Conservation (phyloP, 1,140 invertebrate species). For the Drosophila pandora region DNA sequence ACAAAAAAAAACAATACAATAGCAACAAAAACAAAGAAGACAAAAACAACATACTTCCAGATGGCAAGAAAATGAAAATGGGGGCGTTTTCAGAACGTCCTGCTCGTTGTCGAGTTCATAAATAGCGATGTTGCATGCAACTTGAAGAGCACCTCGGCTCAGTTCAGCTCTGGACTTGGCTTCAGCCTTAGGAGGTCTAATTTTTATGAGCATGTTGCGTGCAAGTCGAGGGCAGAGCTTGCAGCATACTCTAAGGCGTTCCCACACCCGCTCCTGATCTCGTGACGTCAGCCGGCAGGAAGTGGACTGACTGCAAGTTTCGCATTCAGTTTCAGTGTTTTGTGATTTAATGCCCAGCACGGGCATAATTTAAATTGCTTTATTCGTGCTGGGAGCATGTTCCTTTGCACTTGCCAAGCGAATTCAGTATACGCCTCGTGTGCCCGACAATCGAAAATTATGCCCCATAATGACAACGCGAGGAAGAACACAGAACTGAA, state of each 20-base stretch:
- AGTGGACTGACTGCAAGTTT: constrained; percentile 18
- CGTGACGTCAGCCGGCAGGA: constrained; percentile 24
- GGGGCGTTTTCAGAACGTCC: constrained; percentile 43
- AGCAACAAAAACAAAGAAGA: background rate
- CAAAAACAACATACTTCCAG: background rate
- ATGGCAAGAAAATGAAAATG: background rate
- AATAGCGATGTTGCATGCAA: constrained; percentile 80
- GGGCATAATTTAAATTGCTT: constrained; percentile 30
- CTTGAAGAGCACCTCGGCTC: constrained; percentile 42
- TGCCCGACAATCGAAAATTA: constrained; percentile 40
- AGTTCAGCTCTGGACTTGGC: constrained; percentile 19
- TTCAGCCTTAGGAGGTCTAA: constrained; percentile 48
- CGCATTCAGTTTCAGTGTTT: constrained; percentile 21
- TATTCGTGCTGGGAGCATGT: constrained; percentile 14
- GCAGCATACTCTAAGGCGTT: constrained; percentile 71
- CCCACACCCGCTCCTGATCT: constrained; percentile 12
- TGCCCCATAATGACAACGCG: constrained; percentile 34
- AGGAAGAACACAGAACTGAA: constrained; percentile 28
- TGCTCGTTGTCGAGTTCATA: constrained; percentile 67
- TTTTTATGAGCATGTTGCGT: constrained; percentile 78
- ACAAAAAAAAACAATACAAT: background rate
- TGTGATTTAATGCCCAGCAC: constrained; percentile 43
- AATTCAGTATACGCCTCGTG: constrained; percentile 60
- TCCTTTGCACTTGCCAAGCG: constrained; percentile 8
- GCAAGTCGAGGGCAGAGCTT: constrained; percentile 30